Base-by-base conservation (phyloP, 1,140 invertebrate genomes). In the Uloborus diversus region DNA sequence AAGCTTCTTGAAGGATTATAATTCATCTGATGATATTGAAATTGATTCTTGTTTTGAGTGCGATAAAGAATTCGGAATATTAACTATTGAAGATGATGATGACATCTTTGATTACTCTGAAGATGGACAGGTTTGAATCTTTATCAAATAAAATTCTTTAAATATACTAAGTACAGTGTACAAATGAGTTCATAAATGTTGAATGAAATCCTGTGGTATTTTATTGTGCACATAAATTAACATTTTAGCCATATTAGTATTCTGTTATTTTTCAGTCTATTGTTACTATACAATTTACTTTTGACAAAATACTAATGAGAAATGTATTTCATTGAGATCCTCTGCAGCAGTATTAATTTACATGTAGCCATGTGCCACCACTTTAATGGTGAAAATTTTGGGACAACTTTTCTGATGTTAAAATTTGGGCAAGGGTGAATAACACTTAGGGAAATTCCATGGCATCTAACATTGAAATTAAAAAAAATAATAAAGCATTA, bases 1-100 rank as follows among this genome's bases (percentile, higher is more conserved):
- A 27, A 56, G 49, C 2, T 78, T 78, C 32, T 42, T 78, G 20
- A 66, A 33, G 37, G 73, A 78, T 27, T 61, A 78, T 56, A 64
- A 27, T 17, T 75, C 47, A 33, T 35, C 47, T 1, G 42, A 65
- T 37, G 73, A 78, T 30, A 56, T 65, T 2, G 73, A 78, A 65
- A 30, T 66, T 9, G 73, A 78, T 42, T 62, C 47, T n/a, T 65
- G 59, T 51, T 33, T 49, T 20, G 73, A 78, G n/a, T 65, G 62
- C 37, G 71, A 75, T 64, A 75, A 75, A 53, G 73, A 78, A 78
- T 78, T 78, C 23, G 73, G 73, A 33, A 78, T 78, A 56, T 23
- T 78, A 14, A 78, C 73, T n/a, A 78, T 78, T n/a, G 62, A 78
- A 53, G 73, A 78, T 53, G 73, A 78, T 37, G 49, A 56, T 28